Conservation (phyloP, 2,888 invertebrate species). For the Syrphus vitripennis region DNA sequence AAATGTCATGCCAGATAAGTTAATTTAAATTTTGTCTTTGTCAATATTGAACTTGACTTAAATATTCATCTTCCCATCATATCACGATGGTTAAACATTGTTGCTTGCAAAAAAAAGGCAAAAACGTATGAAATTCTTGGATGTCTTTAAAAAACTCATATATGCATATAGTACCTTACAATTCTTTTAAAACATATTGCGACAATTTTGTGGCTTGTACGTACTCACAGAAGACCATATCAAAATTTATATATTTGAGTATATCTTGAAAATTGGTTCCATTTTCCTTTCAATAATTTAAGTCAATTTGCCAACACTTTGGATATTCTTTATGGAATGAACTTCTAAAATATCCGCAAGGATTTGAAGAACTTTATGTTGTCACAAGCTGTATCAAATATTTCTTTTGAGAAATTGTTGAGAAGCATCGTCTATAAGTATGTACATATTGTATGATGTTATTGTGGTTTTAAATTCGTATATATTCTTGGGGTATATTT, state of each 20-base stretch:
- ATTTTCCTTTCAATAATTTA: conserved; percentile 19
- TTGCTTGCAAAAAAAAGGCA: background rate
- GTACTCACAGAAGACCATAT: no score
- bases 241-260: background rate
- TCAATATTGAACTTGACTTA: conserved; percentile 3
- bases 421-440: background rate
- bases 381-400: background rate
- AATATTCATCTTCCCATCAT: background rate
- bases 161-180: background rate
- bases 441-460: no score
- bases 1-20: background rate
- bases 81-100: background rate
- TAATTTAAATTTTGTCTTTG: background rate
- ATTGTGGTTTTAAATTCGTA: background rate
- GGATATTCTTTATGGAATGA: conserved; percentile 6
- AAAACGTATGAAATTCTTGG: background rate
- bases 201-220: background rate
- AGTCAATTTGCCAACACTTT: conserved; percentile 20
- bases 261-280: background rate
- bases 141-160: background rate
- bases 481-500: background rate
- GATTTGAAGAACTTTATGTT: background rate
- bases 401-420: background rate
- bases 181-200: background rate
- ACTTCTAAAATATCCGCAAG: background rate